Conservation (phyloP, 2,888 invertebrate genomes). For the Lepidochrysops patricia region DNA sequence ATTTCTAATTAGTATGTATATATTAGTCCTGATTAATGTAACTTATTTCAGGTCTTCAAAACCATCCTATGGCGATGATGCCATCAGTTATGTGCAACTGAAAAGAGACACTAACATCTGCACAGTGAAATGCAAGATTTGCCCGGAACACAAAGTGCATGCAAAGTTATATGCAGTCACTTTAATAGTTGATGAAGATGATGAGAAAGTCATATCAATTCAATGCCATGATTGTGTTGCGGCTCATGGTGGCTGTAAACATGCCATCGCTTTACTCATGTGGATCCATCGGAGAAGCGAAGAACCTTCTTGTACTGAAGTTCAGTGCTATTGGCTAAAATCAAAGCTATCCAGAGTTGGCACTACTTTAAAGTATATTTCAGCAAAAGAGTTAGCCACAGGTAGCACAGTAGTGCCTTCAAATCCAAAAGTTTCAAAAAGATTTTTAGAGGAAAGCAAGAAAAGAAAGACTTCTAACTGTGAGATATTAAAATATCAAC, state of each 20-base stretch:
- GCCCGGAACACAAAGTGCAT: constrained; percentile 33
- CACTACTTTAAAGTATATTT: constrained; percentile 29
- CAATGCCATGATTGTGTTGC: constrained; percentile 32
- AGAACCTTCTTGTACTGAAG: constrained; percentile 30
- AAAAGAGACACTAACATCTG: constrained; percentile 26
- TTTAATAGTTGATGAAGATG: constrained; percentile 29
- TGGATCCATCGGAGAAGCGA: constrained; percentile 36
- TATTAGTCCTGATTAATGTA: too few species aligned
- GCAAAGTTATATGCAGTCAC: constrained; percentile 27
- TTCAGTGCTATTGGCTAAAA: constrained; percentile 34
- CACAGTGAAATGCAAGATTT: constrained; percentile 28
- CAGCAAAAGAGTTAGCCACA: constrained; percentile 23
- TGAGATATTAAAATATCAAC: constrained; percentile 29
- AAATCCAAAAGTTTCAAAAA: constrained; percentile 18
- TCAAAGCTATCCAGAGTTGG: constrained; percentile 31
- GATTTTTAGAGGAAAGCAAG: constrained; percentile 25
- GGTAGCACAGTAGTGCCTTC: constrained; percentile 18
- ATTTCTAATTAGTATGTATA: too few species aligned
- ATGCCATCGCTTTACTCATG: constrained; percentile 33
- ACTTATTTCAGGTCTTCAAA: constrained; percentile 24
- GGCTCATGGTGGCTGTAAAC: constrained; percentile 32
- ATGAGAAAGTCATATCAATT: constrained; percentile 19
- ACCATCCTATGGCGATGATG: constrained; percentile 30
- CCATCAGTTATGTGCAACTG: constrained; percentile 29
- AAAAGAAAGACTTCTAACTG: constrained; percentile 26